Base-by-base conservation (phyloP, 2,888 invertebrate genomes). In the Ennomos erosarius region DNA sequence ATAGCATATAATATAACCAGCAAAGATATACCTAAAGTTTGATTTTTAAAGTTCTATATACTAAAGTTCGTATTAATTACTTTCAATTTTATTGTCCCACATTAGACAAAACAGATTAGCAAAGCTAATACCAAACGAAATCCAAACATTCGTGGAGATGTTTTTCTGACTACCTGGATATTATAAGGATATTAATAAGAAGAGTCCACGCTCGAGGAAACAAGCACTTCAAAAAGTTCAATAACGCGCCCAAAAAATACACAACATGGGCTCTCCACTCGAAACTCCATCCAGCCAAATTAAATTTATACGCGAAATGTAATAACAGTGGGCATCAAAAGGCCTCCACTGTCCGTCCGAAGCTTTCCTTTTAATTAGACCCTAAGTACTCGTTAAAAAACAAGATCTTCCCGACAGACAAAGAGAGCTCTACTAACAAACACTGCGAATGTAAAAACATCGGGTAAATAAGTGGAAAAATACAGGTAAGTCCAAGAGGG, bases 391-490 rank as follows among this genome's bases (percentile, higher is more conserved):
- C 86, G 90, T 91, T 90, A 91, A 90, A 90, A 91, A 92, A 92
- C 87, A 88, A 82, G 88, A 91, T 91, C 89, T 89, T 90, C 84
- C 84, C 81, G 73, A 81, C 90, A 85, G 88, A 92, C 92, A 92
- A 91, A 92, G 87, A 82, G 83, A 73, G 70, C 79, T 79, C 81
- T 84, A 85, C 88, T 79, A 87, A 88, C 90, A 89, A 89, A 91
- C 88, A 87, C 83, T 85, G 88, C 82, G 81, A 88, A 91, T 88
- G 88, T 89, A 90, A 90, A 91, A 91, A 89, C 88, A 87, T 81
- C 82, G 90, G 88, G 89, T 90, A 91, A 92, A 91, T 90, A 91
- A 88, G 91, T 90, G 91, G 92, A 91, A 92, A 92, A 92, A 90
- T 90, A 92, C 92, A 92, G 92, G 92, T 92, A 90, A 89, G 89